A percentile compares a stretch with the other conserved stretches of the same genome.
These are phyloP conservation scores for Macroteleia sp. DNA, from an alignment of 2,888 invertebrate species.

Conservation along the genomic window DNA sequence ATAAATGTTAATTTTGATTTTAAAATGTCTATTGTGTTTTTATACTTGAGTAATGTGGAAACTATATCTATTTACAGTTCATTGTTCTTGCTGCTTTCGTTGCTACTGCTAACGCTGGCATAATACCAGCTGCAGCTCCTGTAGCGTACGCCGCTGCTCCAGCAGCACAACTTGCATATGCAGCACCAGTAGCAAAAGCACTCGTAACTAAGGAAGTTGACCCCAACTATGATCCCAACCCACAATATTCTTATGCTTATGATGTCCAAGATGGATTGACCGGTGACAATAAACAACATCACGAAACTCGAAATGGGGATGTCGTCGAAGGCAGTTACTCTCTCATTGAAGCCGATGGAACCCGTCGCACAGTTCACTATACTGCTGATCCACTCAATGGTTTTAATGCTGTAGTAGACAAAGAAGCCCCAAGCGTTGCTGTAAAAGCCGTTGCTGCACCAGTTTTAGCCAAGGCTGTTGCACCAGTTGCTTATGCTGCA, in stretches of 20 bases:
- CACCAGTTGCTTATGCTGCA: conserved; percentile 22
- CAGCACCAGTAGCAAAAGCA: conserved; percentile 75
- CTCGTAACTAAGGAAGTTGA: conserved; percentile 69
- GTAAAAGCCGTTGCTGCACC: conserved; percentile 40
- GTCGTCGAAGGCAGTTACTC: conserved; percentile 75
- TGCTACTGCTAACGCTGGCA: too few species aligned
- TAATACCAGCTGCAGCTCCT: too few species aligned
- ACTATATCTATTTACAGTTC: too few species aligned
- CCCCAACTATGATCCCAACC: conserved; percentile 68
- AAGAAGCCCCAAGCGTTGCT: conserved; percentile 29
- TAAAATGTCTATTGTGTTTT: too few species aligned
- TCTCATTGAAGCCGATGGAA: conserved; percentile 75
- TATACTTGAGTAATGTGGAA: too few species aligned
- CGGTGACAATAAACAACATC: conserved; percentile 70
- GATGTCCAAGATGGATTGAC: conserved; percentile 70
- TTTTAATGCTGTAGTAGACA: conserved; percentile 59
- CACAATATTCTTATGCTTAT: conserved; percentile 73
- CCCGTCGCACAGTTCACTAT: conserved; percentile 73
- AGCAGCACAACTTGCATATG: conserved; percentile 82
- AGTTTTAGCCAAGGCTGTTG: conserved; percentile 23
- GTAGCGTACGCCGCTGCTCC: conserved; percentile 14
- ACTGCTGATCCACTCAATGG: conserved; percentile 71
- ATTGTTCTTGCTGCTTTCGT: not conserved
- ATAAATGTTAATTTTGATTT: too few species aligned
- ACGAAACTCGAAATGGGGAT: conserved; percentile 72